Base-by-base conservation (phyloP, 2,888 invertebrate species). In the Poecilobothrus nobilitatus region DNA sequence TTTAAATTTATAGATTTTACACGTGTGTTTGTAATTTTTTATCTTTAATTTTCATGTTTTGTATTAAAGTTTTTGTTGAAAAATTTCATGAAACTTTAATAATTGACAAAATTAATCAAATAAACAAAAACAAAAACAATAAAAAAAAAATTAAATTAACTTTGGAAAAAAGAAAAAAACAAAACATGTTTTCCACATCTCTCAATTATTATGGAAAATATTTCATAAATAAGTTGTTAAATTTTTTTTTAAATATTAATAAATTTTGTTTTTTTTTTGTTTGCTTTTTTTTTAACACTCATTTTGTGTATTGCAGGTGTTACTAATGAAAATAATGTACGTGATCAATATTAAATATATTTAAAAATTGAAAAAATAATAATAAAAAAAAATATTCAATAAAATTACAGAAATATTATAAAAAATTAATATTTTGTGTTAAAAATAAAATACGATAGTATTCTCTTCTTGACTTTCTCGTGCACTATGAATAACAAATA, bases 1-100 rank as follows among this genome's bases (percentile, higher is more conserved):
- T 53, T 53, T 53, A 53, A 53, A 53, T 53, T 53, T 53, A 53
- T 53, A 53, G 53, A 53, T 53, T 53, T 53, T 53, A 9, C 53
- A 53, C 53, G 53, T 53, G 53, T 18, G 15, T 53, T 18, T 27
- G 1, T 6, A 53, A 53, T 7, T 37, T 53, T 53, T 53, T 53
- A 37, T 53, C 18, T 53, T 15, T 18, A 18, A 18, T 15, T n/a
- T 53, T n/a, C 18, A 18, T 9, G 3, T 15, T 53, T 53, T 5
- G 2, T 53, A 18, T 53, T 18, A 15, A 12, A 12, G 7, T 53
- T 53, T 15, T 53, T 53, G 53, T 53, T 53, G n/a, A n/a, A n/a
- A n/a, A n/a, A n/a, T n/a, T n/a, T n/a, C n/a, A n/a, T n/a, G n/a
- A 53, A 12, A 53, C 15, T 53, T 15, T n/a, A 12, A 53, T 53